Evolutionary conservation across 2,113 vertebrate genomes (phyloP).

Genomic region (Macrotus californicus): DNA sequence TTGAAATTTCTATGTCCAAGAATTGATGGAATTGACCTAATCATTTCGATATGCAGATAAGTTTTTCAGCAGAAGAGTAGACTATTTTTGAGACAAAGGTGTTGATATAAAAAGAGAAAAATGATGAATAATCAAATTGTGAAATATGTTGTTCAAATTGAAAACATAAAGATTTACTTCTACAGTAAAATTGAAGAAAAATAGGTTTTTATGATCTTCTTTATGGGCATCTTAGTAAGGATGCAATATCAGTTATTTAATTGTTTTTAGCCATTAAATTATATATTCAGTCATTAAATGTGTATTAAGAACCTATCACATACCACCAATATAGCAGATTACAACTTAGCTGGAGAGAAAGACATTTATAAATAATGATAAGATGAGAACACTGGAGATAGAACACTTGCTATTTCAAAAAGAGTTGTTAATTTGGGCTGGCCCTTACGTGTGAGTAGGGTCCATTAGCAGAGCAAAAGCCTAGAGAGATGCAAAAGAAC

Average conservation of each 20-base stretch:
- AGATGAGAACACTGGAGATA: not conserved
- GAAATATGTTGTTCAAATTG: not conserved
- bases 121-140: not conserved
- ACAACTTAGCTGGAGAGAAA: not conserved
- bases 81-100: not conserved
- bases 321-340: not conserved
- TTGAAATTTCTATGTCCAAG: not conserved
- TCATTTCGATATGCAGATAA: not conserved
- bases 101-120: not conserved
- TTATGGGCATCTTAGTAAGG: not conserved
- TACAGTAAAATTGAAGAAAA: not conserved
- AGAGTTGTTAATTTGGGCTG: not conserved
- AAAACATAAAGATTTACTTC: not conserved
- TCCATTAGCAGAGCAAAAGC: not conserved
- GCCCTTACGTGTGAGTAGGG: not conserved
- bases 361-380: not conserved
- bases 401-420: not conserved
- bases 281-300: not conserved
- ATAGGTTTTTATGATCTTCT: not conserved
- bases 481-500: not conserved
- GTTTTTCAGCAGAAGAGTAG: not conserved
- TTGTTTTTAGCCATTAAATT: not conserved
- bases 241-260: not conserved
- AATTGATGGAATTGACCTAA: not conserved
- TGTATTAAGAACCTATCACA: not conserved